Conservation (phyloP, 2,888 invertebrate genomes). For the Eristalis intricaria region DNA sequence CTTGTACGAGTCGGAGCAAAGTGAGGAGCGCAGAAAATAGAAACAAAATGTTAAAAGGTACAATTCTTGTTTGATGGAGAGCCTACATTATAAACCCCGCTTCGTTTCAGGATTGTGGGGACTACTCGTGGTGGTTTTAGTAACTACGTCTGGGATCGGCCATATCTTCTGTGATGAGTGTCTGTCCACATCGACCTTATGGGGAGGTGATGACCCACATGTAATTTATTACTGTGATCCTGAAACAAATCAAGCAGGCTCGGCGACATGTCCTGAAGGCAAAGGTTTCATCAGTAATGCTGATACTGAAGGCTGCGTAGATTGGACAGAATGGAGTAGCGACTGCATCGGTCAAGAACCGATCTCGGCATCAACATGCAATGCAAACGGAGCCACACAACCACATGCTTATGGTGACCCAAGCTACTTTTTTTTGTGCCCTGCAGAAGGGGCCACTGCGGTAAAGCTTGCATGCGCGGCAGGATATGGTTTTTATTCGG, state of each 20-base stretch:
- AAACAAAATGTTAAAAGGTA: conserved; percentile 51
- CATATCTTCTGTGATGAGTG: conserved; percentile 5
- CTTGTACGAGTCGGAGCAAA: neutral
- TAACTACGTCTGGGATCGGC: conserved; percentile 1
- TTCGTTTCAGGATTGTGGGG: neutral
- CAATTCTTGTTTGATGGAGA: neutral
- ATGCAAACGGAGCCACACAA: conserved; percentile 45
- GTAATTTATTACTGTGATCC: conserved; percentile 77
- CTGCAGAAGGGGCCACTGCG: conserved; percentile 26
- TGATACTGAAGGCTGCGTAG: conserved; percentile 77
- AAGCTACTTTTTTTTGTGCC: conserved; percentile 69
- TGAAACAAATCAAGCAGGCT: conserved; percentile 73
- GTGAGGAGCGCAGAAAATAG: neutral
- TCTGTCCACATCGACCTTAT: conserved; percentile 63
- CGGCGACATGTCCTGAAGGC: conserved; percentile 75
- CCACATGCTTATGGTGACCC: conserved; percentile 69
- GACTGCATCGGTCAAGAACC: conserved; percentile 3
- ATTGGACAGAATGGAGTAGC: conserved; percentile 75
- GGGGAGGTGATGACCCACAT: conserved; percentile 78
- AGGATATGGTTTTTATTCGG: conserved; percentile 63
- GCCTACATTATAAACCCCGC: neutral
- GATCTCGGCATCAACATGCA: neutral
- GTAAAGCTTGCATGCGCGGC: conserved; percentile 52
- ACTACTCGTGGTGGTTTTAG: conserved; percentile 13
- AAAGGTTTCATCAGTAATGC: conserved; percentile 77